These are phyloP conservation scores for Dinoponera quadriceps DNA, from an alignment of 1,140 invertebrate genomes.

Conservation along the genomic window DNA sequence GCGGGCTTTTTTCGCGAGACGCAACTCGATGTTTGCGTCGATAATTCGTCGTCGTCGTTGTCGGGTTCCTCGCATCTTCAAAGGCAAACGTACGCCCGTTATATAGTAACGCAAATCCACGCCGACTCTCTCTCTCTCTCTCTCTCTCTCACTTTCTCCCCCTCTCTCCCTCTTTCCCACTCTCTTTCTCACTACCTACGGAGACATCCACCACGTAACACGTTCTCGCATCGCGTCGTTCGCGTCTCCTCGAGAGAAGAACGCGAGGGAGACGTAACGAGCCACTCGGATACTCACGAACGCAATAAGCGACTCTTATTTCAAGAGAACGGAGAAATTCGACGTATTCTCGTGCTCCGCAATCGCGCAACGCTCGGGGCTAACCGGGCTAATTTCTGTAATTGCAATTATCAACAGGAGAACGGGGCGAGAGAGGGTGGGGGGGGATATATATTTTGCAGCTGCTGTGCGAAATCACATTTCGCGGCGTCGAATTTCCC, in stretches of 20 bases:
- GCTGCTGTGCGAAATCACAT: constrained; percentile 1
- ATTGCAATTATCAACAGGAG: constrained; percentile 14
- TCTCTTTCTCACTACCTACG: constrained; percentile 29
- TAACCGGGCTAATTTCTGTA: constrained; percentile 25
- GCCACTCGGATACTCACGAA: background rate
- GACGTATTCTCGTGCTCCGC: background rate
- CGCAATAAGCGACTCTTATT: constrained; percentile 22
- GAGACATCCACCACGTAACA: constrained; percentile 35
- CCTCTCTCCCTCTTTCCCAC: background rate
- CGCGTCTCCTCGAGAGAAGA: constrained; percentile 21
- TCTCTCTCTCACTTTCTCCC: background rate
- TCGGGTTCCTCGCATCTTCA: constrained; percentile 34
- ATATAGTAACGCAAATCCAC: constrained; percentile 58
- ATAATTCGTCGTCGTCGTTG: constrained; percentile 49
- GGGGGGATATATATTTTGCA: constrained; percentile 25
- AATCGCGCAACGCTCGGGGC: background rate
- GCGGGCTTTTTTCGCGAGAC: constrained; percentile 27
- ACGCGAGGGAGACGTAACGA: constrained; percentile 20
- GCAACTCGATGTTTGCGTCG: constrained; percentile 27
- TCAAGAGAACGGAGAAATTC: background rate
- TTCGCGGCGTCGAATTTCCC: background rate
- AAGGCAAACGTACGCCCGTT: constrained; percentile 59
- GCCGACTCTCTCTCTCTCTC: constrained; percentile 39
- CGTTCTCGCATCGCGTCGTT: constrained; percentile 8
- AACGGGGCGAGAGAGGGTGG: background rate